Base-by-base conservation (phyloP, 2,797 vertebrate genomes). In the Myotis findleyi region DNA sequence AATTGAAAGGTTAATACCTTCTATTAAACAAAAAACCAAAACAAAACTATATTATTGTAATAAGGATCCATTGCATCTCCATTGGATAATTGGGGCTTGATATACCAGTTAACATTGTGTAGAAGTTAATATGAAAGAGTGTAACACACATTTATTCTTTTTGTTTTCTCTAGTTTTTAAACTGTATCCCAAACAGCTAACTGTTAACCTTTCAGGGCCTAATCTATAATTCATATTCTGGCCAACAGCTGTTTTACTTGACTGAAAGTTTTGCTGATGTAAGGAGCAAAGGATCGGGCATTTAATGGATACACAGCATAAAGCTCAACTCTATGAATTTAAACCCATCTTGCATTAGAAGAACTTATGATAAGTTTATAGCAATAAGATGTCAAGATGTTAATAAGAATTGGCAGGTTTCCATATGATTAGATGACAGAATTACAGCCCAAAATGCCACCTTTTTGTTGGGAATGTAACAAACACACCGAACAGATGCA, bases 1-100 rank as follows among this genome's bases (percentile, higher is more conserved):
- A 94, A 93, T 95, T 84, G 86, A 96, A 97, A 97, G 93, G 95
- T 96, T 96, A 97, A 94, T 41, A 92, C 49, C n/a, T 91, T 93
- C 80, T 91, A 72, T 94, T 94, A 85, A 96, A 94, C 87, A 96
- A 93, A 59, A 23, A 57, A 25, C 12, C 9, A 57, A 38, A 38
- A 38, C 73, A 76, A 84, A 86, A 47, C 82, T 87, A 49, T 77
- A 85, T 62, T 75, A 83, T 93, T 62, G 90, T 87, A 94, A 91
- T 93, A 95, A 95, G 81, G 96, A 89, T 91, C 72, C 21, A 82
- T 55, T 93, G 38, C 17, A 23, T 27, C 73, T 85, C 72, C 3
- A 7, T 17, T 49, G 66, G 68, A n/a, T n/a, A n/a, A n/a, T n/a
- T n/a, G 23, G 86, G 84, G n/a, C 62, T 77, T 96, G 86, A 89